Percentiles rank a stretch among this genome's conserved stretches.
Conservation (phyloP, 2,113 vertebrate genomes). For the Lichenostomus cassidix region DNA sequence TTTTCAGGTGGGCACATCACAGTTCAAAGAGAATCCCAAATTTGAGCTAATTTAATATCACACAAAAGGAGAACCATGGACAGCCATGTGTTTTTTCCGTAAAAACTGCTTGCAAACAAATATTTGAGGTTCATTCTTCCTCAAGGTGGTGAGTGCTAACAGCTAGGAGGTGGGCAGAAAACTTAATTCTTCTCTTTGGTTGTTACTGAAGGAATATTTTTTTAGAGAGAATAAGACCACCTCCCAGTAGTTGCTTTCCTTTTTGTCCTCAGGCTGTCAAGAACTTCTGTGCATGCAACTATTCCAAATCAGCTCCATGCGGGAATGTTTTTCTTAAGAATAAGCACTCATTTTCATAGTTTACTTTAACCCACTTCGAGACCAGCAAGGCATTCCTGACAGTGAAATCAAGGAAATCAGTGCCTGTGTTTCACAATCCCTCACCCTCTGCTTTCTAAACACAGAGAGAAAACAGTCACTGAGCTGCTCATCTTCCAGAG, state of each 20-base stretch:
- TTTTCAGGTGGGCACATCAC: not conserved
- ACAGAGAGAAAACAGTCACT: not conserved
- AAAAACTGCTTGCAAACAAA: not conserved
- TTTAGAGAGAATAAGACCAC: not conserved
- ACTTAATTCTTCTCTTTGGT: not conserved
- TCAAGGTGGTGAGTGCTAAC: not conserved
- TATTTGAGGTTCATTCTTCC: not conserved
- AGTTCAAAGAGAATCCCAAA: not conserved
- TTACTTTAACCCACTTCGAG: not conserved
- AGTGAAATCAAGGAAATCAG: not conserved
- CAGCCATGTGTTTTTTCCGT: not conserved
- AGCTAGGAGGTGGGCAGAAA: not conserved
- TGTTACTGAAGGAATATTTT: not conserved
- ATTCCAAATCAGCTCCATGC: not conserved
- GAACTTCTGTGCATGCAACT: not conserved
- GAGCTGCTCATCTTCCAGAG: not conserved
- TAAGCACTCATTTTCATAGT: not conserved
- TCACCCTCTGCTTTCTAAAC: not conserved
- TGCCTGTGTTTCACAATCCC: not conserved
- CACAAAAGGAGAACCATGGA: not conserved
- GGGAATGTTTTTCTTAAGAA: not conserved
- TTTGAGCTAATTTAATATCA: not conserved
- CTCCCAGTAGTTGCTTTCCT: not conserved
- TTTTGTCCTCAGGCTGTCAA: not conserved
- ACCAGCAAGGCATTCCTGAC: not conserved